A percentile compares a stretch with the other conserved stretches of the same genome.
These are phyloP conservation scores for Botia almorhae DNA, from an alignment of 2,797 vertebrate species.

Conservation along the genomic window DNA sequence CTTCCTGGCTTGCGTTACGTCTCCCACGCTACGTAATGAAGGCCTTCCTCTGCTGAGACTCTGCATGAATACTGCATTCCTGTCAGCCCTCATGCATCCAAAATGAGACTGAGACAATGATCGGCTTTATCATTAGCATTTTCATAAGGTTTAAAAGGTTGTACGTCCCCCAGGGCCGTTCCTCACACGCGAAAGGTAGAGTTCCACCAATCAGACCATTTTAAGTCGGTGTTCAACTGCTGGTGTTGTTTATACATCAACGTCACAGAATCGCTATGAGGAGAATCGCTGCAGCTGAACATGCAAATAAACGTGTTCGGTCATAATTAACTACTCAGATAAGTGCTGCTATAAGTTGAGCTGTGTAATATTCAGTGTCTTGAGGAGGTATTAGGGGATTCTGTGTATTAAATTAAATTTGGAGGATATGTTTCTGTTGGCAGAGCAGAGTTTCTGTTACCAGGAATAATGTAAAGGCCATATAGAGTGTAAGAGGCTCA, in stretches of 20 bases:
- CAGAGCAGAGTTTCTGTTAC: constrained; percentile 8
- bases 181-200: constrained; percentile 30
- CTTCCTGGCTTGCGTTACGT: constrained; percentile 19
- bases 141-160: constrained; percentile 49
- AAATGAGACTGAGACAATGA: constrained; percentile 53
- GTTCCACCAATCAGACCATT: background rate
- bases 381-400: constrained; percentile 37
- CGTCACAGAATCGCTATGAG: constrained; percentile 20
- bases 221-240: background rate
- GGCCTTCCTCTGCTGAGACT: constrained; percentile 30
- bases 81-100: constrained; percentile 44
- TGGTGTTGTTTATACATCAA: constrained; percentile 17
- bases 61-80: constrained; percentile 56
- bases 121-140: constrained; percentile 56
- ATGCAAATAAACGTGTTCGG: constrained; percentile 40
- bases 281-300: constrained; percentile 26
- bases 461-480: background rate
- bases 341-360: constrained; percentile 34
- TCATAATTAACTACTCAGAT: constrained; percentile 13
- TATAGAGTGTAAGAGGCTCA: constrained; percentile 8
- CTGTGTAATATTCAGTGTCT: constrained; percentile 50
- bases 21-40: constrained; percentile 21
- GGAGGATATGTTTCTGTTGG: constrained; percentile 19
- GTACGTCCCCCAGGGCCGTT: constrained; percentile 18
- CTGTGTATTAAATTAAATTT: constrained; percentile 2